A percentile compares a stretch with the other conserved stretches of the same genome.
Evolutionary conservation across 1,140 invertebrate species (phyloP).

Genomic region (Melipona quadrifasciata): DNA sequence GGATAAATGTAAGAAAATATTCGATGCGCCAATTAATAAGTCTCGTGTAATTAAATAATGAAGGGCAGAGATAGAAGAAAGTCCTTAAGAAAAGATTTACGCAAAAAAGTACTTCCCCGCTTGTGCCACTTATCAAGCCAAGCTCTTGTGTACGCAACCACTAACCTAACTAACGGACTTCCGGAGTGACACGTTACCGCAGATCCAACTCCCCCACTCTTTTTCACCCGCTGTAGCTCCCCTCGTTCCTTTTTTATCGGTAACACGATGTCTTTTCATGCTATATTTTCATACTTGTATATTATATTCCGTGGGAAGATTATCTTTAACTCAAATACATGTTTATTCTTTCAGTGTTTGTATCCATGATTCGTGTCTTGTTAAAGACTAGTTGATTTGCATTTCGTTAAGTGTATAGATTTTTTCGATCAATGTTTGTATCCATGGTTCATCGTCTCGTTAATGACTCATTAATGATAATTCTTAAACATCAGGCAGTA

Average conservation of each 20-base stretch:
- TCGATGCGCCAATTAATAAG: background rate
- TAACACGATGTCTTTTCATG: background rate
- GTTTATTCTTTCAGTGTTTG: no score
- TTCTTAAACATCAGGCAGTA: no score
- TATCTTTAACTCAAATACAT: no score
- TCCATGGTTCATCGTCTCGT: no score
- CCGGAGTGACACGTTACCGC: conserved; percentile 16
- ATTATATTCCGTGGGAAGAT: background rate
- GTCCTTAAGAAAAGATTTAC: conserved; percentile 23
- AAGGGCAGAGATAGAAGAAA: background rate
- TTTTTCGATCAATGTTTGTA: no score
- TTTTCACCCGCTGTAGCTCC: background rate
- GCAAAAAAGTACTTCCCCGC: conserved; percentile 21
- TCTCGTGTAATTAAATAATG: background rate
- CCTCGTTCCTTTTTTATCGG: background rate
- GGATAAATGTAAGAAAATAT: no score
- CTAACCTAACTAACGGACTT: conserved; percentile 32
- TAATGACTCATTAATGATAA: no score
- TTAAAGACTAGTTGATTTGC: no score
- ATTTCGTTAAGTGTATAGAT: no score
- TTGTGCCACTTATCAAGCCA: conserved; percentile 16
- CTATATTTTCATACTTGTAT: background rate
- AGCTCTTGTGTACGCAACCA: conserved; percentile 22
- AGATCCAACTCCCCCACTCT: background rate
- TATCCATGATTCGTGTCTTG: no score